These are phyloP conservation scores for Heliconius congener DNA, from an alignment of 1,140 invertebrate species.

Conservation along the genomic window DNA sequence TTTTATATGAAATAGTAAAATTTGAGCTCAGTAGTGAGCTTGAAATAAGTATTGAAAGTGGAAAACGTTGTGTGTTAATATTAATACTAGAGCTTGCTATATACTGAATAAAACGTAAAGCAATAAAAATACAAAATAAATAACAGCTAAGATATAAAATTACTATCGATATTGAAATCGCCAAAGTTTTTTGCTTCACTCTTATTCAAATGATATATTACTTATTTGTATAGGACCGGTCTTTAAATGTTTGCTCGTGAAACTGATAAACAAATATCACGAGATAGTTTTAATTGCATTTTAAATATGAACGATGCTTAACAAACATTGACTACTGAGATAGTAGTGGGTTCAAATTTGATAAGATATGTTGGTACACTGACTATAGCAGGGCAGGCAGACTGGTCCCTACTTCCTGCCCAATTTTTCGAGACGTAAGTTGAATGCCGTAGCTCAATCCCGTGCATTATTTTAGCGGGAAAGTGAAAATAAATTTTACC, in stretches of 20 bases:
- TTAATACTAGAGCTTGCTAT: neutral
- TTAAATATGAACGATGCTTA: constrained; percentile 7
- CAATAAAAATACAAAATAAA: neutral
- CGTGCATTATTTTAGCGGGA: no score
- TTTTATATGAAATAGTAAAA: no score
- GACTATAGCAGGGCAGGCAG: no score
- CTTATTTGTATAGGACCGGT: constrained; percentile 28
- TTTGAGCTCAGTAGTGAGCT: no score
- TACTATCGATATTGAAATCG: constrained; percentile 55
- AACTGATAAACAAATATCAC: constrained; percentile 11
- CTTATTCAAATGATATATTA: constrained; percentile 34
- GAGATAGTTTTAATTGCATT: constrained; percentile 12
- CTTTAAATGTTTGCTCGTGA: constrained; percentile 23
- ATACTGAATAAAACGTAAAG: neutral
- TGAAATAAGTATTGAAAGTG: neutral
- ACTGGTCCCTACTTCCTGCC: no score
- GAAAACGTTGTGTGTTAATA: neutral
- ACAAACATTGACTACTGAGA: neutral
- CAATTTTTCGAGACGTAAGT: no score
- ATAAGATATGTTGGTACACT: neutral
- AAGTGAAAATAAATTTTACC: no score
- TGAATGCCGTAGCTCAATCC: no score
- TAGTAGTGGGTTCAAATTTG: neutral
- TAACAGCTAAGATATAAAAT: neutral
- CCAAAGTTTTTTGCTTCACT: constrained; percentile 28